These are phyloP conservation scores for Spea multiplicata DNA, from an alignment of 2,113 vertebrate genomes.

Conservation along the genomic window DNA sequence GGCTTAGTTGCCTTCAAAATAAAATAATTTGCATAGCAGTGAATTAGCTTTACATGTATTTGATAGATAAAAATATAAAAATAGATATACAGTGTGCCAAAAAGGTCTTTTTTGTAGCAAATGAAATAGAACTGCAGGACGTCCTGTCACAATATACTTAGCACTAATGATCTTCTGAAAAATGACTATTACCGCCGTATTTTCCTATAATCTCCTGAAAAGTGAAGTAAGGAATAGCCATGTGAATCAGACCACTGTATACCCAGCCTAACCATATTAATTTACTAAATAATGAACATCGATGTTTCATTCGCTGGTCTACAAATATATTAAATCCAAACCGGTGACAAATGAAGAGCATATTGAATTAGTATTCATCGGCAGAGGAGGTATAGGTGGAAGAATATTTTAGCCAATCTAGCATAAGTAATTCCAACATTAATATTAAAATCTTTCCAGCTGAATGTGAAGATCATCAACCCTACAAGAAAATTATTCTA, in stretches of 20 bases:
- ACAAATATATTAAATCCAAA: slow-evolving; percentile 26
- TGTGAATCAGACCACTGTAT: background rate
- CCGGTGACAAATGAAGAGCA: slow-evolving; percentile 22
- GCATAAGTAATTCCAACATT: slow-evolving; percentile 35
- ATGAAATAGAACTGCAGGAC: too few relatives aligned
- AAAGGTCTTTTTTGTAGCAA: too few relatives aligned
- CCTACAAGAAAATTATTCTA: slow-evolving; percentile 37
- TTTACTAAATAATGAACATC: slow-evolving; percentile 23
- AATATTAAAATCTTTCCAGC: slow-evolving; percentile 43
- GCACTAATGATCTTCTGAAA: too few relatives aligned
- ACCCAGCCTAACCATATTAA: background rate
- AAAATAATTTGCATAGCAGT: slow-evolving; percentile 7
- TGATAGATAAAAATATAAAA: background rate
- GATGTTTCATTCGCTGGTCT: slow-evolving; percentile 5
- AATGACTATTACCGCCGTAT: too few relatives aligned
- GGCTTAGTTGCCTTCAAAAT: slow-evolving; percentile 29
- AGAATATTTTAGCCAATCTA: slow-evolving; percentile 35
- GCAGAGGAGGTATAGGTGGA: slow-evolving; percentile 15
- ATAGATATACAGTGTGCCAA: too few relatives aligned
- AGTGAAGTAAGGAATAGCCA: background rate
- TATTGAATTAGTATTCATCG: slow-evolving; percentile 38
- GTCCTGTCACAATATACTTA: too few relatives aligned
- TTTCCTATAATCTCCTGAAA: background rate
- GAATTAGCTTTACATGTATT: background rate
- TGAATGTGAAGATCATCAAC: slow-evolving; percentile 37